Base-by-base conservation (phyloP, 2,888 invertebrate genomes). In the Erebia palarica region DNA sequence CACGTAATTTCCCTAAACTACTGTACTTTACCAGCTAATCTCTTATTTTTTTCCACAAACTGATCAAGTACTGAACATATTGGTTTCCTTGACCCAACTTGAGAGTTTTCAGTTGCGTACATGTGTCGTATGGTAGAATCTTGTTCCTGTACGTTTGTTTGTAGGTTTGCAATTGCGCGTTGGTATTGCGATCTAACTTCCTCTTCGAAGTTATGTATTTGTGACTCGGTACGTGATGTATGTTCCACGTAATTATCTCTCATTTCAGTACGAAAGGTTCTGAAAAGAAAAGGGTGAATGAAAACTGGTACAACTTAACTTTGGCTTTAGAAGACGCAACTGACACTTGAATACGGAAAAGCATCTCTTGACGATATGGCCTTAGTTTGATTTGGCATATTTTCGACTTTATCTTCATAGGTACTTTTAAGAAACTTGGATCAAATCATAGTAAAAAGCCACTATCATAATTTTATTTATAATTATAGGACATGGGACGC, bases 251-350 rank as follows among this genome's bases (percentile, higher is more conserved):
- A 92, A 73, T 91, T 91, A 66, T 91, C 90, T 72, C 85, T 83
- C 11, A 78, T 75, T 84, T 92, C 93, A 10, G 92, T 92, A 16
- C 86, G 80, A 72, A 92, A 91, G 1, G 88, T 79, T 70, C 92
- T 93, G 80, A 1, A 82, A 83, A 75, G 9, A 51, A 60, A 61
- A 67, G 4, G 47, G 13, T 36, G 7, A 36, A 36, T 36, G 7
- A 36, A 36, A 36, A 36, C 7, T 7, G 27, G 27, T 27, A 27
- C 3, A 7, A 36, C 36, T 36, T 36, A 36, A 36, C 36, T 36
- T 36, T 36, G 36, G 36, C 36, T 36, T 36, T 36, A 36, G 36
- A 7, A 36, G 36, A 7, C 2, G 7, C 36, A 36, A 36, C 36
- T 7, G 7, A 36, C 7, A 36, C 7, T 36, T 36, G 36, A 36